Base-by-base conservation (phyloP, 2,113 vertebrate genomes). In the Anoura caudifer region DNA sequence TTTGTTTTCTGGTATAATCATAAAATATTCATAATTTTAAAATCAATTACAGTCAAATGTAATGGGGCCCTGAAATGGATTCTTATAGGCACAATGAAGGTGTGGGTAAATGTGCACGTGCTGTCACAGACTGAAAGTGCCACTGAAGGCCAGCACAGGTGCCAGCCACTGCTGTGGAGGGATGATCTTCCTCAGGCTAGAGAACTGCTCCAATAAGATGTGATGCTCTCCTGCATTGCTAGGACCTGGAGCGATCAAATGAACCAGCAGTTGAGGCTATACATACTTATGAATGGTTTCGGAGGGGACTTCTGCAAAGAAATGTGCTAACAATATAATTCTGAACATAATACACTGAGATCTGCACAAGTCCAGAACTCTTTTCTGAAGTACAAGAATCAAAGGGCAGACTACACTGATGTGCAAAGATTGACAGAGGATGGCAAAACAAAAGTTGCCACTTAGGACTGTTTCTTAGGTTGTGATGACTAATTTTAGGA, bases 311-410 rank as follows among this genome's bases (percentile, higher is more conserved):
- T 95, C n/a, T 88, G n/a, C 13, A 72, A 75, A 77, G 65, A 94
- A 91, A 52, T 36, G 5, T 75, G 20, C 38, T 89, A 87, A 87
- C 20, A 20, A 52, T 33, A 65, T 50, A 76, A 86, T 72, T 73
- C 7, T n/a, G 43, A 90, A 47, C 20, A 41, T 36, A 65, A 94
- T 15, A 22, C 12, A 77, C 1, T 16, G 24, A 88, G 33, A 47
- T 1, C 17, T 41, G 19, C 3, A 20, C 14, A 69, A 70, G n/a
- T 43, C 75, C 8, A 47, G 50, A 16, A 16, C 33, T 93, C 45
- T 59, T 81, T 97, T 96, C 52, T 67, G 56, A 80, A 56, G 12
- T 87, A 81, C 76, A 85, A 92, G 52, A 81, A 79, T 65, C 72
- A 72, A 95, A 80, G 24, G 67, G 31, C n/a, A 56, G 24, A 43